Percentiles rank a stretch among this genome's conserved stretches.
These are phyloP conservation scores for Sabellastarte sp. DNA, from an alignment of 2,888 invertebrate species.

Conservation along the genomic window DNA sequence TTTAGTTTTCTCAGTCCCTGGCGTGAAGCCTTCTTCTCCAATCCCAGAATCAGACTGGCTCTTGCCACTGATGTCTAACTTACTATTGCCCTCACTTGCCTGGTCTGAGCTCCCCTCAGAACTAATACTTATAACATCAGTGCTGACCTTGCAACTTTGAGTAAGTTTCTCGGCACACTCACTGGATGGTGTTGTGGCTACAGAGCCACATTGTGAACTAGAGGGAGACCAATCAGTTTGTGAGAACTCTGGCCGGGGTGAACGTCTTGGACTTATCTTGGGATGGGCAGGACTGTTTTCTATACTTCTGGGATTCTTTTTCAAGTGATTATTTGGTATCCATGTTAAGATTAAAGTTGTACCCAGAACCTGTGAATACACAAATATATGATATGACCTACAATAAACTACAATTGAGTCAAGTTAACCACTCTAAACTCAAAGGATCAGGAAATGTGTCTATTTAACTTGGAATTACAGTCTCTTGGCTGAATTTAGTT, in stretches of 20 bases:
- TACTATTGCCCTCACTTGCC: not conserved
- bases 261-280: constrained; percentile 37
- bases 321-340: constrained; percentile 88
- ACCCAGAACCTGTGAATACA: constrained; percentile 57
- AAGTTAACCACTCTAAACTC: no score
- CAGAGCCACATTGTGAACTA: not conserved
- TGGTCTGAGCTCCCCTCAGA: not conserved
- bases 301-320: constrained; percentile 71
- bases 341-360: constrained; percentile 85
- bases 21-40: not conserved
- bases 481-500: no score
- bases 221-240: constrained; percentile 4
- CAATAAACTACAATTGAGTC: no score
- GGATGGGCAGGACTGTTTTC: constrained; percentile 51
- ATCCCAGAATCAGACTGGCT: constrained; percentile 1
- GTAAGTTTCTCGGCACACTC: not conserved
- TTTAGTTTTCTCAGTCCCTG: not conserved
- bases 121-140: not conserved
- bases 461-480: no score
- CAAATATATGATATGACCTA: no score
- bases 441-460: no score
- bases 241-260: constrained; percentile 27
- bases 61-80: not conserved
- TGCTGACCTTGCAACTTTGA: not conserved
- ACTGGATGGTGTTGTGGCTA: not conserved